Base-by-base conservation (phyloP, 2,888 invertebrate species). In the Nowickia ferox region DNA sequence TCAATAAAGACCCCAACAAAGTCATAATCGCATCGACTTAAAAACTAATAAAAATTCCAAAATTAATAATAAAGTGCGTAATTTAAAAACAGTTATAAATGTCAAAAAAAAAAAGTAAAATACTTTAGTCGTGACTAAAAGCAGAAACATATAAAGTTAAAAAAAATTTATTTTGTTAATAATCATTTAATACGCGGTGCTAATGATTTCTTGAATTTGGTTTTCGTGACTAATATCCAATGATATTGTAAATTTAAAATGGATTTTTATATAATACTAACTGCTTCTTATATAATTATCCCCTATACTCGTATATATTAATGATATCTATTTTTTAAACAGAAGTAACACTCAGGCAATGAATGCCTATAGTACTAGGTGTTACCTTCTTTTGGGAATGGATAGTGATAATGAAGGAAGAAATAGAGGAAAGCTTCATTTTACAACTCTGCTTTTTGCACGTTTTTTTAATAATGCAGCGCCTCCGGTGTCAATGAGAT, bases 1-100 rank as follows among this genome's bases (percentile, higher is more conserved):
- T 19, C 44, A 22, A 42, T 15, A 30, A n/a, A 30, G 2, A 53
- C n/a, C 22, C 71, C 71, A 74, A 80, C 80, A 80, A 74, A 66
- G 72, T 74, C 57, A 42, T 59, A 66, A 80, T 59, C 48, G 72
- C 17, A 66, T 46, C 65, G 57, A 30, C 80, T 80, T 74, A 80
- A 80, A 80, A 66, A 57, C 10, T 57, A 38, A 72, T 72, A 79
- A 80, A 72, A 71, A 30, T 17, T 44, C 17, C 17, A 55, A 75
- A 53, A 13, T 22, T 10, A 44, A 22, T 30, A 30, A 5, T 30
- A 30, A 30, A 30, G 30, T 30, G 6, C 30, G 30, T 30, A 30
- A 10, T 61, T 42, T 40, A 1, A 40, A 40, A 17, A 17, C 40
- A 6, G 17, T 61, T 68, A 57, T 68, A 40, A 30, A 48, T 38